Percentiles rank a stretch among this genome's conserved stretches.
Evolutionary conservation across 2,888 invertebrate species (phyloP).

Genomic region (Clivina fossor): DNA sequence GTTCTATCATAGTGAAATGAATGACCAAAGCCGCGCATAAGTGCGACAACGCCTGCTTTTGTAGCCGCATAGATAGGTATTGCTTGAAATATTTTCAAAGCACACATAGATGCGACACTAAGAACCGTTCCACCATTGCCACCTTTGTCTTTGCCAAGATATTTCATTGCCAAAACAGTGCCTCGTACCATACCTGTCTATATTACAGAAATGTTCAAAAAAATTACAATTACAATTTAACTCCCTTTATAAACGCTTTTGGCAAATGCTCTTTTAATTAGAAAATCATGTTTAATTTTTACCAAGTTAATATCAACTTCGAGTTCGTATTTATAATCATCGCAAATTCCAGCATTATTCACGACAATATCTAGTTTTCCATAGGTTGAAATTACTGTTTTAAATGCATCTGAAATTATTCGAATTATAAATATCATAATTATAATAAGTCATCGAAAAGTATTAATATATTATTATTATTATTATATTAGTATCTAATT

Average conservation of each 20-base stretch:
- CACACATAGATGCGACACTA: slow-evolving; percentile 54
- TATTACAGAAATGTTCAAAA: too few species aligned
- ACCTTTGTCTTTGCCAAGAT: slow-evolving; percentile 54
- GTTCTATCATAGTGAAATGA: slow-evolving; percentile 47
- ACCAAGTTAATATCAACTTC: slow-evolving; percentile 1
- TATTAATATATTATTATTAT: too few species aligned
- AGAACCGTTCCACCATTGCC: slow-evolving; percentile 55
- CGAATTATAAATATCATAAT: too few species aligned
- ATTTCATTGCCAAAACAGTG: slow-evolving; percentile 52
- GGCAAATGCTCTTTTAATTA: too few species aligned
- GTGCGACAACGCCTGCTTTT: slow-evolving; percentile 49
- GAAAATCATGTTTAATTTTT: too few species aligned
- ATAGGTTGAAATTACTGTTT: neutral
- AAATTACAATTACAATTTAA: too few species aligned
- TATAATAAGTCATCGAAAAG: too few species aligned
- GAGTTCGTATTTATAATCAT: neutral
- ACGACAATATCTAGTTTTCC: slow-evolving; percentile 14
- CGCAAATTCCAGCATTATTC: slow-evolving; percentile 4
- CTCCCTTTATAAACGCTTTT: too few species aligned
- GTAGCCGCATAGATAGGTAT: slow-evolving; percentile 50
- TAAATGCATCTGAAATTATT: slow-evolving; percentile 5
- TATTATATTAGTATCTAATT: too few species aligned
- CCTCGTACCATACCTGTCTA: slow-evolving; percentile 53
- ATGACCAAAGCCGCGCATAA: slow-evolving; percentile 44
- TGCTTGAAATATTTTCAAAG: slow-evolving; percentile 46